Conservation (phyloP, 2,888 invertebrate species). For the Tubulanus polymorphus region DNA sequence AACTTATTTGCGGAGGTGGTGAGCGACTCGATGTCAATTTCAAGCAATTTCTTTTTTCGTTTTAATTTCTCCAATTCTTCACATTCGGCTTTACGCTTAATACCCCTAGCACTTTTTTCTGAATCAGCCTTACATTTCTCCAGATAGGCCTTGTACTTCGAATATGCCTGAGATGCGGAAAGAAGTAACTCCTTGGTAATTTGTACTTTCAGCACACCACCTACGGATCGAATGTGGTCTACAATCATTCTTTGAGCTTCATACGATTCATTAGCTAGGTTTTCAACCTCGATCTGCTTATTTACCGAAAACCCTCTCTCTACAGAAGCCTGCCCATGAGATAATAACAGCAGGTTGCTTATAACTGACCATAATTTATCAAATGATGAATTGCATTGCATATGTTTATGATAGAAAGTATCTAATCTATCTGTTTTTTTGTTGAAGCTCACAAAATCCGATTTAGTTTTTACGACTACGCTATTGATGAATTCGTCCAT, state of each 20-base stretch:
- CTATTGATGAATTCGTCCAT: not conserved
- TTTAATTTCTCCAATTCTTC: not conserved
- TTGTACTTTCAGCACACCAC: conserved; percentile 3
- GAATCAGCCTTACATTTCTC: not conserved
- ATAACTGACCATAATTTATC: not conserved
- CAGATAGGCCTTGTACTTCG: not conserved
- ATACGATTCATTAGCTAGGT: not conserved
- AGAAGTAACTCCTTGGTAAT: not conserved
- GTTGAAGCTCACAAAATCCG: not conserved
- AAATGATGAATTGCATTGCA: not conserved
- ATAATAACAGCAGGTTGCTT: not conserved
- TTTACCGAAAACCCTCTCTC: conserved; percentile 7
- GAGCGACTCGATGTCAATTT: not conserved
- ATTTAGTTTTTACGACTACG: not conserved
- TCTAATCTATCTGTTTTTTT: not conserved
- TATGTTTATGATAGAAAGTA: not conserved
- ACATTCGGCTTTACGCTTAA: not conserved
- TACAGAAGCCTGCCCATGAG: conserved; percentile 6
- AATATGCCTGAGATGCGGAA: not conserved
- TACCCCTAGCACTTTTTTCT: not conserved
- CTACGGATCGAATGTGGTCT: not conserved
- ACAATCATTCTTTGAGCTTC: not conserved
- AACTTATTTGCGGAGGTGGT: conserved; percentile 1
- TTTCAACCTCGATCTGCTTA: conserved; percentile 5
- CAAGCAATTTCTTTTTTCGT: not conserved